Conservation (phyloP, 2,888 invertebrate genomes). For the Zygogramma bicolorata region DNA sequence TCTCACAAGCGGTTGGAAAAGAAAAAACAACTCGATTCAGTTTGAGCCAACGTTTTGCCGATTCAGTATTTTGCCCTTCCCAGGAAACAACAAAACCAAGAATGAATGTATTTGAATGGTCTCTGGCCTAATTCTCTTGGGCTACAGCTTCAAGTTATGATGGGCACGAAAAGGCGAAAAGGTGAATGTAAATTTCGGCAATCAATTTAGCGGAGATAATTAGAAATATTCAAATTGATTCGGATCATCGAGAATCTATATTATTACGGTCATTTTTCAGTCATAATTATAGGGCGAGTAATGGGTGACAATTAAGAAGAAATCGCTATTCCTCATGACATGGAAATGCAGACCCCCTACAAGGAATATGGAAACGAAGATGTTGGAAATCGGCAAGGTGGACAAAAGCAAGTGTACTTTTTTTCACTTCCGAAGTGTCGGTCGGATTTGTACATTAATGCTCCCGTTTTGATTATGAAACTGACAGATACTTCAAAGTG, state of each 20-base stretch:
- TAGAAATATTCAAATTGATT: slow-evolving; percentile 23
- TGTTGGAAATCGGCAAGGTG: neutral
- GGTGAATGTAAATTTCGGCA: slow-evolving; percentile 17
- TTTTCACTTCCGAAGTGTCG: neutral
- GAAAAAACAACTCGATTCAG: too few relatives aligned
- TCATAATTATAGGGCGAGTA: slow-evolving; percentile 14
- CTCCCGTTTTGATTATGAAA: neutral
- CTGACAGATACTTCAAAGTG: neutral
- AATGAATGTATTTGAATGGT: too few relatives aligned
- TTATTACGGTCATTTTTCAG: slow-evolving; percentile 20
- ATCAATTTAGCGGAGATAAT: slow-evolving; percentile 16
- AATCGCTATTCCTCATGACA: slow-evolving; percentile 8
- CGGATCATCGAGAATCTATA: slow-evolving; percentile 14
- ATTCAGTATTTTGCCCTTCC: too few relatives aligned
- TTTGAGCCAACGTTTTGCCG: too few relatives aligned
- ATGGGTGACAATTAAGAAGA: slow-evolving; percentile 21
- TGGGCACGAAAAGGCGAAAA: neutral
- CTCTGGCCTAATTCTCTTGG: too few relatives aligned
- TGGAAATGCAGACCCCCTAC: slow-evolving; percentile 12
- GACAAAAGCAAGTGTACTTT: neutral
- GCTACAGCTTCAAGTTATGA: too few relatives aligned
- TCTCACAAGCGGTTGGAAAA: too few relatives aligned
- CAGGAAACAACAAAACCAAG: too few relatives aligned
- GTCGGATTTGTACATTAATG: neutral
- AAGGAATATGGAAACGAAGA: neutral